Conservation (phyloP, 2,797 vertebrate species). For the Lacerta viridis region DNA sequence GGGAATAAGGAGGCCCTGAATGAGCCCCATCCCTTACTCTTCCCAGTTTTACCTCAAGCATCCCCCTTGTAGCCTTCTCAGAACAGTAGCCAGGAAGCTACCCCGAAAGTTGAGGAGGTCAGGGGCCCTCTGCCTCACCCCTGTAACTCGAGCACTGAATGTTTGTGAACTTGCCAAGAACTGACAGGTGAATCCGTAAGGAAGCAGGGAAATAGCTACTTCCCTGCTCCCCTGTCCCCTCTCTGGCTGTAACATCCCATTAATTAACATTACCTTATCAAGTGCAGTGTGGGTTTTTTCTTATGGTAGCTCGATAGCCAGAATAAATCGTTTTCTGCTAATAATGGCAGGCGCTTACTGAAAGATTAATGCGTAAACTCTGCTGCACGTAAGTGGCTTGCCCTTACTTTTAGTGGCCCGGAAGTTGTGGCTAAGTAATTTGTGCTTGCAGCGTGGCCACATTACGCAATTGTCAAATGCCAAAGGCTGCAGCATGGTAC, state of each 20-base stretch:
- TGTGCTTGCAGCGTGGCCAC: not conserved
- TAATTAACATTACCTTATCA: conserved; percentile 31
- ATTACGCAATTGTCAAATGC: conserved; percentile 54
- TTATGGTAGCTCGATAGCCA: conserved; percentile 1
- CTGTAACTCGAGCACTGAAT: not conserved
- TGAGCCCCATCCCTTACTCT: not conserved
- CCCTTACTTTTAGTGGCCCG: conserved; percentile 15
- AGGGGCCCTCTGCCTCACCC: not conserved
- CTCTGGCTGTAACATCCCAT: not conserved
- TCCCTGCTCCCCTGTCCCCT: conserved; percentile 26
- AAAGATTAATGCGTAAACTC: conserved; percentile 57
- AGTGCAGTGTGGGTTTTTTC: conserved; percentile 37
- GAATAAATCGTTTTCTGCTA: conserved; percentile 41
- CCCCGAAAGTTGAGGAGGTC: not conserved
- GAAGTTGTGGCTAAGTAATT: conserved; percentile 45
- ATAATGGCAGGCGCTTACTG: conserved; percentile 53
- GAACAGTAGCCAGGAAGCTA: not conserved
- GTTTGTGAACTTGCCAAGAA: conserved; percentile 9
- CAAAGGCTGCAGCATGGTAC: not conserved
- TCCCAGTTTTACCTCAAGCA: not conserved
- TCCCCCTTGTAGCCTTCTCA: not conserved
- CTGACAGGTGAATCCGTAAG: conserved; percentile 29
- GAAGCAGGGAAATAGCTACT: conserved; percentile 18
- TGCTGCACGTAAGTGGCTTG: conserved; percentile 37
- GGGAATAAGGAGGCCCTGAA: not conserved